Evolutionary conservation across 1,140 invertebrate species (phyloP).

Genomic region (Aphidius ervi): DNA sequence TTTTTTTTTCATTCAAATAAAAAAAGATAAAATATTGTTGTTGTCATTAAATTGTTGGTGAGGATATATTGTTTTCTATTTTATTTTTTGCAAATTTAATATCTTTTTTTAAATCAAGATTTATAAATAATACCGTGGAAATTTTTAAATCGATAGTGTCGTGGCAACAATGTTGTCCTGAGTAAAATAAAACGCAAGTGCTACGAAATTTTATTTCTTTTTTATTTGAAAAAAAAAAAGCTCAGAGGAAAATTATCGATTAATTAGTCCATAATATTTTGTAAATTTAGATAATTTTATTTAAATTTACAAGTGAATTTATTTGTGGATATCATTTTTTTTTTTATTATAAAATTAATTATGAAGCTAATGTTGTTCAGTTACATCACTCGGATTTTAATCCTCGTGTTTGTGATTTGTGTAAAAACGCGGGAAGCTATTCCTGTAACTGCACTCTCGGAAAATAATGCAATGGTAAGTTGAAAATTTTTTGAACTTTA

Average conservation of each 20-base stretch:
- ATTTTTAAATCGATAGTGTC: constrained; percentile 37
- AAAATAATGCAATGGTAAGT: constrained; percentile 29
- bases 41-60: background rate
- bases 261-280: too few species aligned
- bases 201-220: background rate
- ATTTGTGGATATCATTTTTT: too few species aligned
- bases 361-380: too few species aligned
- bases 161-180: constrained; percentile 34
- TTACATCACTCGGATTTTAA: background rate
- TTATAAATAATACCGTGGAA: constrained; percentile 15
- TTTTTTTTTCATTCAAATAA: background rate
- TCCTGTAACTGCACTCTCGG: constrained; percentile 15
- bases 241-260: too few species aligned
- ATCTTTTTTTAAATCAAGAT: too few species aligned
- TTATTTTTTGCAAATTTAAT: too few species aligned
- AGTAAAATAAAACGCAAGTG: background rate
- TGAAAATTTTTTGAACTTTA: background rate
- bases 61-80: background rate
- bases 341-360: too few species aligned
- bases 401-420: constrained; percentile 18
- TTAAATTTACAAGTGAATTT: too few species aligned
- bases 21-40: background rate
- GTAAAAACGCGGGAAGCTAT: constrained; percentile 19
- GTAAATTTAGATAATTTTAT: too few species aligned
- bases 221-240: too few species aligned